Evolutionary conservation across 2,113 vertebrate species (phyloP).

Genomic region (Alces alces): DNA sequence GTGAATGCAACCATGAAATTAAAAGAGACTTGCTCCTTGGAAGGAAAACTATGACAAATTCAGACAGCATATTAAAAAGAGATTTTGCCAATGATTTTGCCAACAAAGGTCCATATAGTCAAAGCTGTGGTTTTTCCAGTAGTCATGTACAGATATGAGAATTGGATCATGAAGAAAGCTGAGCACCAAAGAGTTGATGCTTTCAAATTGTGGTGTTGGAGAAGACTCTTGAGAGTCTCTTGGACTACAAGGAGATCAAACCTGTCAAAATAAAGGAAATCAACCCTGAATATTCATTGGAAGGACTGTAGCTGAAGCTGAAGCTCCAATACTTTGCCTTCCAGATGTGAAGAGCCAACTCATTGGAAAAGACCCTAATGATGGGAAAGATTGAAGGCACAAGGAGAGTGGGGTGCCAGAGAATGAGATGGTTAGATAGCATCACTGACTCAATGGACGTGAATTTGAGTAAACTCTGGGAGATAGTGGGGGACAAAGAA

Average conservation of each 20-base stretch:
- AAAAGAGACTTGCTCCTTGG: background rate
- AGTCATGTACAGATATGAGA: background rate
- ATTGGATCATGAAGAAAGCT: background rate
- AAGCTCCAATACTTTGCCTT: background rate
- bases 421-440: background rate
- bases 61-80: background rate
- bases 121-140: background rate
- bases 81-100: background rate
- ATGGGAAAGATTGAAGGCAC: background rate
- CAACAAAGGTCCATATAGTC: background rate
- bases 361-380: background rate
- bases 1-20: background rate
- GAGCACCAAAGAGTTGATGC: background rate
- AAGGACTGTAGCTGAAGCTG: background rate
- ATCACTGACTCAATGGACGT: background rate
- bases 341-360: background rate
- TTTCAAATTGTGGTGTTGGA: background rate
- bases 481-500: background rate
- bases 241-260: background rate
- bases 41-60: background rate
- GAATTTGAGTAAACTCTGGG: background rate
- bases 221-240: background rate
- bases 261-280: background rate
- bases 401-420: background rate
- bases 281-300: background rate